Evolutionary conservation across 1,140 invertebrate species (phyloP), one percentile per base, ranked within the genome.

Genomic region (Drosophila guanche): DNA sequence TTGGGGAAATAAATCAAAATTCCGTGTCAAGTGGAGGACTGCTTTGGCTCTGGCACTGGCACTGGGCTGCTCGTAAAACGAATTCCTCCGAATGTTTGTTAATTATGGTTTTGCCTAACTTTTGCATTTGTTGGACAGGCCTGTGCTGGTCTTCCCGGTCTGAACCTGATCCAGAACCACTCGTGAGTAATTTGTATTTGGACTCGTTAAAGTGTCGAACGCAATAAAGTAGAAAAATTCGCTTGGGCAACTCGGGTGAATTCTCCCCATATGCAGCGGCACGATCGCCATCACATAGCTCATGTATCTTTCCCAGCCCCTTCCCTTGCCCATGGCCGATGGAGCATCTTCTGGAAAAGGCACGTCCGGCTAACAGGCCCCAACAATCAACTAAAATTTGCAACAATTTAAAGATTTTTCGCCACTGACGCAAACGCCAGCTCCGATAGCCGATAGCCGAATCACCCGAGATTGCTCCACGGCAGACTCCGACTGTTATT

Each of bases 31-130:
- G 57, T 52, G 41, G n/a, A 41, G 56, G 33, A 25, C 33, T 23
- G 45, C 37, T 56, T 70, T 43, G 46, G 58, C 58, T 20, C 16
- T 20, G 16, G 16, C 16, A 20, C 16, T 59, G 54, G 46, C 61
- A 67, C 29, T 47, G 65, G 33, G 10, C 33, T 33, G 62, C 33
- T 88, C 83, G 83, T 86, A 81, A 86, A 86, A 75, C 73, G 59
- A 73, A 86, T 86, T 88, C 75, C 69, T 25, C 61, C 63, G 75
- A 83, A 88, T 89, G 83, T 88, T 79, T 68, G 84, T 84, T 88
- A 88, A 88, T 88, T 83, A 83, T 88, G 75, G 84, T 89, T 83
- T 86, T 89, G 84, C 79, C 83, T 88, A 89, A 88, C 71, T 76
- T 65, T 76, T 67, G 27, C 55, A 77, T 71, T 59, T 50, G 72